Evolutionary conservation across 2,888 invertebrate genomes (phyloP), one percentile per base, ranked within the genome.

Genomic region (Drosophila neonasuta): DNA sequence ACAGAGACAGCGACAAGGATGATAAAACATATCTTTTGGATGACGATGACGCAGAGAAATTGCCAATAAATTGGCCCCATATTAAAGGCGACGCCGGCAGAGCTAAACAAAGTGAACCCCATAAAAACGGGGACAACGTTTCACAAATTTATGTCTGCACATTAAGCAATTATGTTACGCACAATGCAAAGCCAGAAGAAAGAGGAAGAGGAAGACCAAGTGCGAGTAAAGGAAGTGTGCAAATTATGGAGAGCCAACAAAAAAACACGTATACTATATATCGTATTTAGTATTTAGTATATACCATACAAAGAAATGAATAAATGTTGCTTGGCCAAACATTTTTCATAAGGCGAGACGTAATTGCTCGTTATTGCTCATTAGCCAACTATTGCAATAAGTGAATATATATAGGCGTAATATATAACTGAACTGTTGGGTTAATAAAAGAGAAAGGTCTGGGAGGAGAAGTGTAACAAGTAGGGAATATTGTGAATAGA

Each of bases 41-140:
- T 59, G 68, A 67, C 57, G 34, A 54, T 59, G 68, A 67, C 60
- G 48, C 57, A 29, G 48, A 77, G 65, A 79, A 83, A 83, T 83
- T 75, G 82, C 67, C 83, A 77, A 86, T 83, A 86, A 83, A 83
- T 86, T 86, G 80, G 66, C 44, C 63, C 41, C 46, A 60, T 64
- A 78, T 77, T 68, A 70, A 71, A 56, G 70, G 62, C 50, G 44
- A 39, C 36, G 58, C 63, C 64, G 48, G 62, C 20, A 10, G 32
- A 54, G 65, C 32, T 46, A 20, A 48, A 58, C 60, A 49, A 65
- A 64, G 52, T 44, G 34, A 46, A 42, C n/a, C 11, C 30, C 68
- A 32, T 32, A 54, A 51, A 51, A 60, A 44, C 36, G 13, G 29
- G 39, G 24, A 46, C 7, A 51, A 54, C 34, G 62, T 62, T 62